Evolutionary conservation across 2,113 vertebrate genomes (phyloP).

Genomic region (Myocastor coypus): DNA sequence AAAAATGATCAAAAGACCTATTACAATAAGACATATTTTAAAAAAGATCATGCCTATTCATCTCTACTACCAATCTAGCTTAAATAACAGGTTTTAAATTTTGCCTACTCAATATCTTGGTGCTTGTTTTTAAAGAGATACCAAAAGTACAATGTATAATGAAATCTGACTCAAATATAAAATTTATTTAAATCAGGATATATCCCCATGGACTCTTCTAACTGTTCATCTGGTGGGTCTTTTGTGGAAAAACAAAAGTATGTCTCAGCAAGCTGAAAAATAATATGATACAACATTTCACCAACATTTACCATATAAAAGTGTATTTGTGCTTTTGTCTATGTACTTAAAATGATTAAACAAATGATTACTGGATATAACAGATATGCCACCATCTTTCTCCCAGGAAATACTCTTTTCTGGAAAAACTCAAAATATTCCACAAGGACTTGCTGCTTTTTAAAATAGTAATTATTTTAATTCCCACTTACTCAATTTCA

Average conservation of each 20-base stretch:
- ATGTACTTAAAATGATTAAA: background rate
- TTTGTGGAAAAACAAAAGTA: background rate
- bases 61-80: background rate
- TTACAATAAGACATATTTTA: background rate
- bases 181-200: conserved; percentile 6
- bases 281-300: background rate
- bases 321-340: background rate
- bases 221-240: background rate
- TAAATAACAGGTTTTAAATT: background rate
- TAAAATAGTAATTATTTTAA: conserved; percentile 17
- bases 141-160: background rate
- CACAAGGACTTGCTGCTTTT: background rate
- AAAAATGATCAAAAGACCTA: conserved; percentile 2
- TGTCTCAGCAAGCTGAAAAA: background rate
- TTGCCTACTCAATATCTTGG: conserved; percentile 1
- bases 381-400: background rate
- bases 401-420: background rate
- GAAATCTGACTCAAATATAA: background rate
- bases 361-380: background rate
- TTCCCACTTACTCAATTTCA: conserved; percentile 37
- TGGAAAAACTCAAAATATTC: conserved; percentile 11
- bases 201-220: background rate
- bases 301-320: background rate
- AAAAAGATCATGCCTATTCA: background rate
- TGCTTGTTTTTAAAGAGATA: background rate